Evolutionary conservation across 2,113 vertebrate genomes (phyloP).

Genomic region (Ondatra zibethicus): DNA sequence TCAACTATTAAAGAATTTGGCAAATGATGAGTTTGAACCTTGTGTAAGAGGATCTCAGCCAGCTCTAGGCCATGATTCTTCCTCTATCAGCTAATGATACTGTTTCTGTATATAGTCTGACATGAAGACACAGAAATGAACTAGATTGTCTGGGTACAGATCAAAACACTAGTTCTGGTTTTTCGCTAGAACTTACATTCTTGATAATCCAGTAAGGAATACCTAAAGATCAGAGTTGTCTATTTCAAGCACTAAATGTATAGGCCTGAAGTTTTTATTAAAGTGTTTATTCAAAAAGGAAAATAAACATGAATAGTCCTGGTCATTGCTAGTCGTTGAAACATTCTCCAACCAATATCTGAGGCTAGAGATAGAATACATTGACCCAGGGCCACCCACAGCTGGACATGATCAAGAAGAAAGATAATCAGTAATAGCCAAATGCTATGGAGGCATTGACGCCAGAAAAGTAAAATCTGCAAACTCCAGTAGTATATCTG

Average conservation of each 20-base stretch:
- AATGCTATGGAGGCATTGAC: neutral
- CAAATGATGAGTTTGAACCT: constrained; percentile 32
- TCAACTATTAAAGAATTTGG: constrained; percentile 74
- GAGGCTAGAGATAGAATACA: neutral
- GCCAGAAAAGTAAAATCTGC: neutral
- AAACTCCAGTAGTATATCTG: neutral
- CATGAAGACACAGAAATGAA: constrained; percentile 13
- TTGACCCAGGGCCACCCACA: neutral
- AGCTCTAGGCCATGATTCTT: neutral
- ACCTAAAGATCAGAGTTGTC: neutral
- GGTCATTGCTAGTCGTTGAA: neutral
- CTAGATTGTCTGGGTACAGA: neutral
- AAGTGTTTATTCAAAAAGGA: neutral
- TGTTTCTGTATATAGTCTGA: neutral
- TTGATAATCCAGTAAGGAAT: neutral
- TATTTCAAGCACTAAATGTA: constrained; percentile 33
- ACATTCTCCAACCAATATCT: neutral
- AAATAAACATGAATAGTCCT: neutral
- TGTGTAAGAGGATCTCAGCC: constrained; percentile 8
- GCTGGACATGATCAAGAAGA: neutral
- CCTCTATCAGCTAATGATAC: neutral
- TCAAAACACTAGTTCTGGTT: constrained; percentile 29
- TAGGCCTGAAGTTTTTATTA: neutral
- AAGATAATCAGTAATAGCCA: neutral
- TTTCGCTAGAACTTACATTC: neutral